A percentile compares a stretch with the other conserved stretches of the same genome.
These are phyloP conservation scores for Ptilonorhynchus violaceus DNA, from an alignment of 2,113 vertebrate species.

Conservation along the genomic window DNA sequence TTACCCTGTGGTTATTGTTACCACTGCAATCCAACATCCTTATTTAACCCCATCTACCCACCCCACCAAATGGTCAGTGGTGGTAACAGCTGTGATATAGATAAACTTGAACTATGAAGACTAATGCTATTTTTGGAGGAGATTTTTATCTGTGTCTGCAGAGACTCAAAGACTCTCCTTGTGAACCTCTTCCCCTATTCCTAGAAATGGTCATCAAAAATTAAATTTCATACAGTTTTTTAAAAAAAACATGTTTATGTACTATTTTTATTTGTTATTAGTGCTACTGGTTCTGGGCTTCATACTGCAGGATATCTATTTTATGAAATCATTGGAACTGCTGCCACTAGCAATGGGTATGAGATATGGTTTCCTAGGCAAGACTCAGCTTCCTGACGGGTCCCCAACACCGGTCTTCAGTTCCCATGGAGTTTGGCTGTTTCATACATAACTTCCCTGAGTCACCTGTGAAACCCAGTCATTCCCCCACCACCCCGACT, in stretches of 20 bases:
- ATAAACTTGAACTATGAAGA: not conserved
- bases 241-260: not conserved
- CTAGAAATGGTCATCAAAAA: not conserved
- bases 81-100: not conserved
- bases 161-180: not conserved
- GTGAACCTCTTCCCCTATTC: not conserved
- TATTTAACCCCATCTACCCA: not conserved
- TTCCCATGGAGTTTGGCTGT: not conserved
- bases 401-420: not conserved
- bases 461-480: not conserved
- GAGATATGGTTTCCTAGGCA: not conserved
- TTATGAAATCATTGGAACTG: not conserved
- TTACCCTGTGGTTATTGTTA: not conserved
- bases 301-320: not conserved
- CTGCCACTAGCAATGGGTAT: not conserved
- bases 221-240: not conserved
- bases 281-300: not conserved
- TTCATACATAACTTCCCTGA: not conserved
- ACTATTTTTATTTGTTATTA: not conserved
- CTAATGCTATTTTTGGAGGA: not conserved
- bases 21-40: not conserved
- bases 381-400: not conserved
- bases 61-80: not conserved
- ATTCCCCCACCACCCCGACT: fast-evolving
- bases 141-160: not conserved